Evolutionary conservation across 2,888 invertebrate species (phyloP), one percentile per base, ranked within the genome.

Genomic region (Drosophila macrospina): DNA sequence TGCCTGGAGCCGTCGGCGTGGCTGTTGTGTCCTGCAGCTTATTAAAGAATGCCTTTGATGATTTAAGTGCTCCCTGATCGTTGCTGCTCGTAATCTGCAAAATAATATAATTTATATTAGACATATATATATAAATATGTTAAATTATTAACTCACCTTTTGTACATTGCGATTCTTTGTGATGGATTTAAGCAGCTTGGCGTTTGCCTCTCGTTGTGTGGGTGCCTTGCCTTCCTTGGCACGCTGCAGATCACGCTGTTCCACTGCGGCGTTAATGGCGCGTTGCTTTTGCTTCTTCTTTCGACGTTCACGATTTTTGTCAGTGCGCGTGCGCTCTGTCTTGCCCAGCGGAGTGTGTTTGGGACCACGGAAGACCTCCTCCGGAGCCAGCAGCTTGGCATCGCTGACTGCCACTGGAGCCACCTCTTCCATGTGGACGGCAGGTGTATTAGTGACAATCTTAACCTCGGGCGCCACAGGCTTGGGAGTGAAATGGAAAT

Each of bases 401-500:
- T 98, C 96, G 88, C 96, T 97, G 0, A 95, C 94, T n/a, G 96
- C 95, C 5, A 97, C 94, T 0, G 99, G 99, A 0, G 98, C 98
- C 6, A 98, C 98, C 92, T 99, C 99, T 92, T 99, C 99, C 95
- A 98, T 96, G 30, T 93, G 94, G 51, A 99, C 95, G 0, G 98
- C 97, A 1, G 99, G 97, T 70, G 97, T 93, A 90, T 99, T 99
- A 65, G 95, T 96, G 5, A 99, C 94, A 66, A 99, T 96, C 92
- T 96, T 97, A 1, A 98, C 93, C 87, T 99, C 99, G 0, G 98
- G 96, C 65, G 95, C 94, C 0, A 95, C 95, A 62, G 95, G 94
- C 93, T 96, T 97, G 0, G 99, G 99, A 44, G 98, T 98, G 89
- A 96, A 99, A 91, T 98, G 97, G 92, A 96, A 98, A 91, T 99